These are phyloP conservation scores for Octonoba sinensis DNA, from an alignment of 2,888 invertebrate species.

Conservation along the genomic window DNA sequence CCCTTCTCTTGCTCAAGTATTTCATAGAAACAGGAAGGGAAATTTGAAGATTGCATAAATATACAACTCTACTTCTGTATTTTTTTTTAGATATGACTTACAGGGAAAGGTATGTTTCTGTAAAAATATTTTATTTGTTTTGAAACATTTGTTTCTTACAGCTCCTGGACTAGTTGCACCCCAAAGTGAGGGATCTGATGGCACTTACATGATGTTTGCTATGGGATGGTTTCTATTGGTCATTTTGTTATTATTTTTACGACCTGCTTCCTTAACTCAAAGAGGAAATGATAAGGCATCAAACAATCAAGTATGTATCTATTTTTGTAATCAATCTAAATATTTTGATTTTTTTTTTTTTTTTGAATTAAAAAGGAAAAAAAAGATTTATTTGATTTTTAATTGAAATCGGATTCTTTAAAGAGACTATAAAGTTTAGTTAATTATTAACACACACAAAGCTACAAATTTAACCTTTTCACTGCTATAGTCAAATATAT, in stretches of 20 bases:
- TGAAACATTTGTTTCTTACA: constrained; percentile 65
- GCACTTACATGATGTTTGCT: constrained; percentile 73
- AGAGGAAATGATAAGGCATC: constrained; percentile 71
- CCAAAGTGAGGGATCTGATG: constrained; percentile 68
- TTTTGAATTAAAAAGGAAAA: no score
- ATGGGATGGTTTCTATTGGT: constrained; percentile 74
- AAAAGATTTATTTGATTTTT: not conserved
- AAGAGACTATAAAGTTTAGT: no score
- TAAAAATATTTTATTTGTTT: not conserved
- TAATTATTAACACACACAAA: no score
- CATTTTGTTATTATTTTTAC: constrained; percentile 73
- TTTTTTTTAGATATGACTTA: not conserved
- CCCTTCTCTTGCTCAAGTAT: no score
- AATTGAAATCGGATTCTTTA: no score
- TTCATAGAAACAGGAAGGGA: no score
- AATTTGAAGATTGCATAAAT: no score
- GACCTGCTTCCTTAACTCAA: constrained; percentile 72
- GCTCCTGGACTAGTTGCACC: constrained; percentile 70
- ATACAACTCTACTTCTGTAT: no score
- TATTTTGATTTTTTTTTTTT: no score
- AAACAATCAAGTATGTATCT: constrained; percentile 45
- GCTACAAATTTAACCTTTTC: no score
- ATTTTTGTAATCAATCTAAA: not conserved
- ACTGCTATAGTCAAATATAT: no score
- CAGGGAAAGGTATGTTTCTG: not conserved